A percentile compares a stretch with the other conserved stretches of the same genome.
These are phyloP conservation scores for Cyclura pinguis DNA, from an alignment of 2,797 vertebrate genomes.

Conservation along the genomic window DNA sequence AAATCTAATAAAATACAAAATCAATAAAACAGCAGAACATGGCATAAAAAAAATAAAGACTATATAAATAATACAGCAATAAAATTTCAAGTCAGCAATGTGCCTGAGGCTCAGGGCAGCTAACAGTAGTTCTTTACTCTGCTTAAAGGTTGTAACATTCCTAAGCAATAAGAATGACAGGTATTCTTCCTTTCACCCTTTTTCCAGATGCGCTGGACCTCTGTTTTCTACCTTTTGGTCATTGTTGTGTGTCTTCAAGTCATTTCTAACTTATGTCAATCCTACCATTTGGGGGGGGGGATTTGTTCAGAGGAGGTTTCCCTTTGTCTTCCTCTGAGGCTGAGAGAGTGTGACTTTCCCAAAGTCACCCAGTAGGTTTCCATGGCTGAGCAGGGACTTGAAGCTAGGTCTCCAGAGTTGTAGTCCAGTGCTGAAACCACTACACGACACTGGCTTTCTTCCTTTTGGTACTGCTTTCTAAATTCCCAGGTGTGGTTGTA, in stretches of 20 bases:
- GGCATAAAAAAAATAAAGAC: not conserved
- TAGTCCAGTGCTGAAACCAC: no score
- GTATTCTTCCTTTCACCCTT: not conserved
- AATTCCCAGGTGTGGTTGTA: not conserved
- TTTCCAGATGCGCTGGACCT: not conserved
- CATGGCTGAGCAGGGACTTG: no score
- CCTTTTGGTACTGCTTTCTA: not conserved
- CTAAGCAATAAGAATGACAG: not conserved
- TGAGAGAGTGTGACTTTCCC: no score
- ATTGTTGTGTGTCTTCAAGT: no score
- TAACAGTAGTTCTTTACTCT: not conserved
- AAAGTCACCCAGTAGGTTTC: no score
- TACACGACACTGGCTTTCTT: no score
- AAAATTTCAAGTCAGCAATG: not conserved
- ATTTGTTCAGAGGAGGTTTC: no score
- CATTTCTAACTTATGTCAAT: no score
- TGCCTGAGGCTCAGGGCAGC: not conserved
- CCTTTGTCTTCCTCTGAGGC: no score
- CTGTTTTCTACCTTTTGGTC: not conserved
- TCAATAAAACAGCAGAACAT: conserved; percentile 13
- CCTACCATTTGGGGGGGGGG: no score
- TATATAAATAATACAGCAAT: not conserved
- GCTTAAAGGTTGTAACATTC: not conserved
- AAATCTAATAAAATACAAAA: not conserved
- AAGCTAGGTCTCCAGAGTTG: no score